A percentile compares a stretch with the other conserved stretches of the same genome.
These are phyloP conservation scores for Tonatia bakeri DNA, from an alignment of 2,113 vertebrate species.

Conservation along the genomic window DNA sequence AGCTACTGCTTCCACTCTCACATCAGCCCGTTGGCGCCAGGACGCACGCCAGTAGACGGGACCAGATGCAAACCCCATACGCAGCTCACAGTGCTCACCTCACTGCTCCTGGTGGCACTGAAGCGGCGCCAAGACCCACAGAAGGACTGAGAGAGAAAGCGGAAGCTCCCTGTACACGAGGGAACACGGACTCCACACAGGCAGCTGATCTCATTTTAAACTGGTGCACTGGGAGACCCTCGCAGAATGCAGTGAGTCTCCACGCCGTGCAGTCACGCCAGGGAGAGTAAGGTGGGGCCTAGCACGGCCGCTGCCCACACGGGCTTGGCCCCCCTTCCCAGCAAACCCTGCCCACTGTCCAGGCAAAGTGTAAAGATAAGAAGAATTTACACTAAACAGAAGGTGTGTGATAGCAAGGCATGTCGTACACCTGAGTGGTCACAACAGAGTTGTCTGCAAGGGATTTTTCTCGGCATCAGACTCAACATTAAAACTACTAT, in stretches of 20 bases:
- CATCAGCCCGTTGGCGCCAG: background rate
- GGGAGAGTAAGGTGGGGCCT: background rate
- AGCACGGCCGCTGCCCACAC: background rate
- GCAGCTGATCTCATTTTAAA: background rate
- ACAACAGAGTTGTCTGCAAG: background rate
- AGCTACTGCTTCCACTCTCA: background rate
- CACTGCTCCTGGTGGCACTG: background rate
- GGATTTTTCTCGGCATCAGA: background rate
- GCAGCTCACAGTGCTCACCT: background rate
- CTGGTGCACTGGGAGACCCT: background rate
- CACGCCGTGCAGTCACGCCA: background rate
- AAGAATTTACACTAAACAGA: background rate
- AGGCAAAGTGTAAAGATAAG: background rate
- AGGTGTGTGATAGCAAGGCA: background rate
- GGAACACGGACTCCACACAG: background rate
- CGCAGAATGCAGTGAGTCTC: background rate
- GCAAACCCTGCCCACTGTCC: background rate
- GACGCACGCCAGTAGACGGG: background rate
- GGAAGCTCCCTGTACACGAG: background rate
- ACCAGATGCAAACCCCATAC: background rate
- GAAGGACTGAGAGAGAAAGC: background rate
- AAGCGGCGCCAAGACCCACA: background rate
- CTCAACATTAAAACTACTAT: background rate
- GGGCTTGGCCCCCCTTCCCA: background rate
- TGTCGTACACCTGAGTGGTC: background rate